phyloP scores from a whole-genome alignment of 2,797 vertebrate genomes.

The Myotis daubentonii region DNA sequence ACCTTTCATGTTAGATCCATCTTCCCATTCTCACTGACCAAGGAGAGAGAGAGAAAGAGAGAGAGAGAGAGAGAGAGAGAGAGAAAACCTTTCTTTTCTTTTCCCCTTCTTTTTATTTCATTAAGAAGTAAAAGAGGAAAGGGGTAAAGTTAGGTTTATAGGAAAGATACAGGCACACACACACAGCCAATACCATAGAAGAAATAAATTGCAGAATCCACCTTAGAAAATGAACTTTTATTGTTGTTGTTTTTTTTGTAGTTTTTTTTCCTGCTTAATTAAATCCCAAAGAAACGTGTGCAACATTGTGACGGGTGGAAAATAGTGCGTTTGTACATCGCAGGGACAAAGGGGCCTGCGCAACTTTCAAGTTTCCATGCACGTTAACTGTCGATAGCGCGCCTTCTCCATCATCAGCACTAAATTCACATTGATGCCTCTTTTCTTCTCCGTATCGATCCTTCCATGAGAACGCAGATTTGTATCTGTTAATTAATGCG shows the following conservation, averaged over 20 bases:
- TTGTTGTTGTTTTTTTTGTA: constrained; percentile 62
- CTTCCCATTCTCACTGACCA: too few relatives aligned
- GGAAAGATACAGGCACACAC: background rate
- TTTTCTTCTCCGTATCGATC: constrained; percentile 99
- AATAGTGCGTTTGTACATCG: constrained; percentile 91
- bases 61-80: too few relatives aligned
- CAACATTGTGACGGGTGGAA: constrained; percentile 84
- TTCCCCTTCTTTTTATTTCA: constrained; percentile 1
- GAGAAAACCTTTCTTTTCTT: background rate
- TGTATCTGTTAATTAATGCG: constrained; percentile 99
- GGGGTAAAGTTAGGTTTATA: constrained; percentile 51
- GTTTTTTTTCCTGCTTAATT: constrained; percentile 83
- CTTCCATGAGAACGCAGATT: constrained; percentile 99
- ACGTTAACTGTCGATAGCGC: constrained; percentile 95
- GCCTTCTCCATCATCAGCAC: constrained; percentile 99
- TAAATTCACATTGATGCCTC: constrained; percentile 99
- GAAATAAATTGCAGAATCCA: constrained; percentile 73
- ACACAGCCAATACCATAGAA: background rate
- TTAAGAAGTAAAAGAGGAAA: constrained; percentile 53
- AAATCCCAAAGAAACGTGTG: constrained; percentile 83
- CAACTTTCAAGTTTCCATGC: constrained; percentile 91
- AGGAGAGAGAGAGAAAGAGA: background rate
- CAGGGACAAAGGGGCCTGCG: constrained; percentile 92
- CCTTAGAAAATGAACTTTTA: constrained; percentile 82
- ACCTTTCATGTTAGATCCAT: constrained; percentile 18